phyloP scores from a whole-genome alignment of 2,888 invertebrate species.

The Agapostemon virescens region DNA sequence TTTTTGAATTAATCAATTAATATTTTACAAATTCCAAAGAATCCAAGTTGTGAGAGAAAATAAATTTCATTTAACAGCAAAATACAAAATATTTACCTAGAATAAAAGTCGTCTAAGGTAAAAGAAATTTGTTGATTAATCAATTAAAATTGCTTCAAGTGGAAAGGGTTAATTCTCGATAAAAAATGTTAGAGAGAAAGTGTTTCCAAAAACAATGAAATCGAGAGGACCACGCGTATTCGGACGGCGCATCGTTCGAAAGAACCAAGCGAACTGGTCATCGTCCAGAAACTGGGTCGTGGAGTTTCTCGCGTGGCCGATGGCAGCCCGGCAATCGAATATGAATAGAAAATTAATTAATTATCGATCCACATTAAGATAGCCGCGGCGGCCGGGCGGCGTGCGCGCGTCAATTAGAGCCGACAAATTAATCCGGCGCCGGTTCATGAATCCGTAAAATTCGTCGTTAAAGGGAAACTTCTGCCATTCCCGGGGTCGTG shows the following conservation, averaged over 20 bases:
- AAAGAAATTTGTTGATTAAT: no score
- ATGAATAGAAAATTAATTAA: conserved; percentile 32
- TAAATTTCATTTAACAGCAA: no score
- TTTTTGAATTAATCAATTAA: no score
- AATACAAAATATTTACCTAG: no score
- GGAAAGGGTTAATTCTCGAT: no score
- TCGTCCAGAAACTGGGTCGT: conserved; percentile 21
- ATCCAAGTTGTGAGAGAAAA: no score
- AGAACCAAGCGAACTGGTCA: not conserved
- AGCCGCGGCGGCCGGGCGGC: not conserved
- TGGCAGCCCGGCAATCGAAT: conserved; percentile 5
- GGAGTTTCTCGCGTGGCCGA: conserved; percentile 6
- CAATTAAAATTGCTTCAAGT: no score
- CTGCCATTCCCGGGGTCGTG: conserved; percentile 8
- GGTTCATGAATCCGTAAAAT: conserved; percentile 35
- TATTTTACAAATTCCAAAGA: no score
- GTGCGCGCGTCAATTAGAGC: conserved; percentile 24
- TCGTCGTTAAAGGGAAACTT: conserved; percentile 29
- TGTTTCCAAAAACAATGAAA: not conserved
- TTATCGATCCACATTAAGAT: conserved; percentile 36
- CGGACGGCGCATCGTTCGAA: not conserved
- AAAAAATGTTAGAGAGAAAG: no score
- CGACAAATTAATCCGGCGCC: conserved; percentile 28
- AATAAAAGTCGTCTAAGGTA: no score
- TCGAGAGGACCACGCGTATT: not conserved